These are phyloP conservation scores for Lagria hirta DNA, from an alignment of 2,888 invertebrate species.

Conservation along the genomic window DNA sequence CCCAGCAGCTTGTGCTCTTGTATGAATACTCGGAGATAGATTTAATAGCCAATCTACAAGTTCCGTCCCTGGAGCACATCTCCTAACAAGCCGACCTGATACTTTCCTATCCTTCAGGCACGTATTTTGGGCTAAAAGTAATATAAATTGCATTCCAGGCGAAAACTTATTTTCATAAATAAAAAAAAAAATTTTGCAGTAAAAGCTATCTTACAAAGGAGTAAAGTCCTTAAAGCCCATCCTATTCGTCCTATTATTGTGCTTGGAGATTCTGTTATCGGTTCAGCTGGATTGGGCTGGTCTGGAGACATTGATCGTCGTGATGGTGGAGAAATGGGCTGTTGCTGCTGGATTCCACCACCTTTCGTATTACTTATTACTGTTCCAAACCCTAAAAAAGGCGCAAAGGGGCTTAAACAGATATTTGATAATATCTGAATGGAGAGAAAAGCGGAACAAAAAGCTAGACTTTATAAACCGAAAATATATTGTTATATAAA, in stretches of 20 bases:
- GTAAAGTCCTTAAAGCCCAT: slow-evolving; percentile 67
- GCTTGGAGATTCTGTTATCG: slow-evolving; percentile 69
- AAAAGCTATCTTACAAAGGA: slow-evolving; percentile 57
- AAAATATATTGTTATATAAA: too few relatives aligned
- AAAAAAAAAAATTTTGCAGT: too few relatives aligned
- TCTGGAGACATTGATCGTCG: slow-evolving; percentile 63
- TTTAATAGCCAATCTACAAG: slow-evolving; percentile 78
- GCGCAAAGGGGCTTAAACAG: too few relatives aligned
- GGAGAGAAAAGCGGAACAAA: slow-evolving; percentile 5
- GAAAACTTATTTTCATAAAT: too few relatives aligned
- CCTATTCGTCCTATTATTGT: slow-evolving; percentile 68
- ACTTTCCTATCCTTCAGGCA: slow-evolving; percentile 58
- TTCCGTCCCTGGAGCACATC: slow-evolving; percentile 76
- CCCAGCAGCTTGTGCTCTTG: slow-evolving; percentile 70
- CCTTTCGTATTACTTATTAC: slow-evolving; percentile 46
- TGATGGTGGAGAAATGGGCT: slow-evolving; percentile 58
- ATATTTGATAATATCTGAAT: slow-evolving; percentile 2
- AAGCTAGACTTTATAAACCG: too few relatives aligned
- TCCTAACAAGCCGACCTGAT: slow-evolving; percentile 63
- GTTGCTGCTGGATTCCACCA: slow-evolving; percentile 39
- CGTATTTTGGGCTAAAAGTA: slow-evolving; percentile 56
- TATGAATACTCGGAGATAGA: slow-evolving; percentile 64
- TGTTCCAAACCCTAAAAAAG: slow-evolving; percentile 57
- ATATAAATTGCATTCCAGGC: too few relatives aligned
- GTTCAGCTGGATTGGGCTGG: slow-evolving; percentile 66